A percentile compares a stretch with the other conserved stretches of the same genome.
phyloP scores from a whole-genome alignment of 2,888 invertebrate genomes.

The Pristionchus arcanus region DNA sequence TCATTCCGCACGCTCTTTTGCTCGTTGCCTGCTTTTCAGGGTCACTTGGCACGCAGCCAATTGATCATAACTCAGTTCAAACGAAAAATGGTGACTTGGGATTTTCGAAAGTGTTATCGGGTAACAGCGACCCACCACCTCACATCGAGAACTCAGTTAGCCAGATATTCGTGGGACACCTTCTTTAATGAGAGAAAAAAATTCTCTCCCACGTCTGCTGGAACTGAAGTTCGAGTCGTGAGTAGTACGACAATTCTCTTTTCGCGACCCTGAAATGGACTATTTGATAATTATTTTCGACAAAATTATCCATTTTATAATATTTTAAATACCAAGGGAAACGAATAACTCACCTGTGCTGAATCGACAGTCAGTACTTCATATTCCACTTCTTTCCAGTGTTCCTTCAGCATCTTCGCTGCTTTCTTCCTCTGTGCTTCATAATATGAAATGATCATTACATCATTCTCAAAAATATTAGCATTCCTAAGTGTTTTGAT shows the following conservation, averaged over 20 bases:
- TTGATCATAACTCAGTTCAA: too few species aligned
- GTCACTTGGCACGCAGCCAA: too few species aligned
- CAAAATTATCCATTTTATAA: too few species aligned
- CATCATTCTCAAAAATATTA: background rate
- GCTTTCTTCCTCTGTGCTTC: background rate
- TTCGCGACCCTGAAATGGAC: conserved; percentile 30
- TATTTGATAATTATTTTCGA: background rate
- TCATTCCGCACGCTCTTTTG: too few species aligned
- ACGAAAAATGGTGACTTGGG: too few species aligned
- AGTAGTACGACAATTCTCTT: background rate
- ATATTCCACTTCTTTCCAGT: background rate
- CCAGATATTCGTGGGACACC: too few species aligned
- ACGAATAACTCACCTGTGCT: conserved; percentile 18
- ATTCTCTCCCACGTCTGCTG: background rate
- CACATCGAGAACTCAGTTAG: too few species aligned
- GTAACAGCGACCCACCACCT: too few species aligned
- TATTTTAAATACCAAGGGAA: too few species aligned
- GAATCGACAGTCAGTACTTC: conserved; percentile 22
- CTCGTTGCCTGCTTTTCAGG: too few species aligned
- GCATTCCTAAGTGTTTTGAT: background rate
- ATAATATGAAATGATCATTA: background rate
- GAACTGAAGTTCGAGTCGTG: background rate
- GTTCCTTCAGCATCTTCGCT: background rate
- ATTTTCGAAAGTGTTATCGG: too few species aligned
- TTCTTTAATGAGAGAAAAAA: too few species aligned